Percentiles rank a stretch among this genome's conserved stretches.
phyloP scores from a whole-genome alignment of 1,140 invertebrate genomes.

The Delia radicum region DNA sequence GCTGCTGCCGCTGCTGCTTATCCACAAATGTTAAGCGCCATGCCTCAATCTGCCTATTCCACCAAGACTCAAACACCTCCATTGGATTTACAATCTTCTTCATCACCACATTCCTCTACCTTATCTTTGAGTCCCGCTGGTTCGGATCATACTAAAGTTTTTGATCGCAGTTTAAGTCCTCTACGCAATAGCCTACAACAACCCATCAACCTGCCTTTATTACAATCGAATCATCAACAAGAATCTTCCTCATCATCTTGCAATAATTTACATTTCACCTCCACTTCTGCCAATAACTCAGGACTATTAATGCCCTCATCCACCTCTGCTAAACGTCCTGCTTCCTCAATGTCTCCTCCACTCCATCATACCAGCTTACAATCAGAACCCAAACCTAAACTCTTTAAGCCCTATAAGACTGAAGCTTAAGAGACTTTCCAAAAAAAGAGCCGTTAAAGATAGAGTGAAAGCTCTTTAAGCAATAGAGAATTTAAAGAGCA shows the following conservation, averaged over 20 bases:
- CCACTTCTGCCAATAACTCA: constrained; percentile 32
- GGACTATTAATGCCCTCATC: constrained; percentile 41
- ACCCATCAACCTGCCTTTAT: constrained; percentile 26
- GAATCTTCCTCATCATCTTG: background rate
- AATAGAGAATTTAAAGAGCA: background rate
- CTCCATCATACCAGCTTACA: constrained; percentile 37
- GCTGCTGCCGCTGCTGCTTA: constrained; percentile 32
- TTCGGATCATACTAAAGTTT: constrained; percentile 52
- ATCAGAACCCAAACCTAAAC: constrained; percentile 61
- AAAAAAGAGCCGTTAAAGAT: background rate
- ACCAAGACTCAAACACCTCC: constrained; percentile 51
- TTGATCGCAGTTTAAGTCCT: constrained; percentile 42
- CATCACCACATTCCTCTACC: constrained; percentile 53
- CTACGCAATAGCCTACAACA: constrained; percentile 23
- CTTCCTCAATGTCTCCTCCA: constrained; percentile 40
- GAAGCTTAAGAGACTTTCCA: constrained; percentile 56
- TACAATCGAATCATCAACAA: constrained; percentile 32
- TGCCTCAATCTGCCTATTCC: constrained; percentile 33
- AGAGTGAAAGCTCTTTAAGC: background rate
- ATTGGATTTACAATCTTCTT: constrained; percentile 51
- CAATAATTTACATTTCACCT: constrained; percentile 29
- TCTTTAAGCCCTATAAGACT: constrained; percentile 71
- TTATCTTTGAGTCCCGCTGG: constrained; percentile 51
- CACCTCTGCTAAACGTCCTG: constrained; percentile 40
- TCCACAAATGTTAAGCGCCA: constrained; percentile 32